Conservation (phyloP, 1,140 invertebrate genomes). For the Aphis gossypii region DNA sequence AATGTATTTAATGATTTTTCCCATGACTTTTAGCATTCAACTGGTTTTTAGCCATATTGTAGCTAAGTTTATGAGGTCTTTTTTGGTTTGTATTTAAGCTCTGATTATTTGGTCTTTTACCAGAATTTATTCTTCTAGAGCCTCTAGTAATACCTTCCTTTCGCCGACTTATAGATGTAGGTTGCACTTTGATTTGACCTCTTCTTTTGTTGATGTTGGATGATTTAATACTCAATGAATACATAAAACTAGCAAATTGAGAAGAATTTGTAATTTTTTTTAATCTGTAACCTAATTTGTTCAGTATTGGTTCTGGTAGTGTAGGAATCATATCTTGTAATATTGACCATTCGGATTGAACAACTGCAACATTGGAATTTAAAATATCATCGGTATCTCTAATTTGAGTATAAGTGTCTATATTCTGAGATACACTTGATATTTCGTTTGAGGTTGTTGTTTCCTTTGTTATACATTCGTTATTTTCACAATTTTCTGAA, state of each 20-base stretch:
- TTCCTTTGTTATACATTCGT: background rate
- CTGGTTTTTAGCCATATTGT: conserved; percentile 12
- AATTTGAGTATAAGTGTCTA: background rate
- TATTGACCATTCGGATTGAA: background rate
- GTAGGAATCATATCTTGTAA: conserved; percentile 28
- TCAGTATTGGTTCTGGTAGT: conserved; percentile 2
- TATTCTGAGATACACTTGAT: background rate
- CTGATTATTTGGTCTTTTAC: conserved; percentile 27
- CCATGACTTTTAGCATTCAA: conserved; percentile 9
- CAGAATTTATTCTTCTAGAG: conserved; percentile 8
- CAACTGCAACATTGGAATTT: background rate
- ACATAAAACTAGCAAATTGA: conserved; percentile 24
- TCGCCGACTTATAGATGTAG: conserved; percentile 4
- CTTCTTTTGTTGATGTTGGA: conserved; percentile 5
- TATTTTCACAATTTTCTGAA: background rate
- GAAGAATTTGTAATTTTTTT: conserved; percentile 1
- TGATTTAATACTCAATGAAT: background rate
- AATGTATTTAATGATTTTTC: conserved; percentile 22
- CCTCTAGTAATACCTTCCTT: conserved; percentile 3
- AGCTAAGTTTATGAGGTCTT: conserved; percentile 12
- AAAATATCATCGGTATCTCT: background rate
- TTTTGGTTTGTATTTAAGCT: conserved; percentile 9
- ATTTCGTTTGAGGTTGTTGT: background rate
- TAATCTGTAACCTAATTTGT: background rate
- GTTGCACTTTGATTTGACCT: conserved; percentile 34